Evolutionary conservation across 2,888 invertebrate genomes (phyloP), one percentile per base, ranked within the genome.

Genomic region (Pteria penguin): DNA sequence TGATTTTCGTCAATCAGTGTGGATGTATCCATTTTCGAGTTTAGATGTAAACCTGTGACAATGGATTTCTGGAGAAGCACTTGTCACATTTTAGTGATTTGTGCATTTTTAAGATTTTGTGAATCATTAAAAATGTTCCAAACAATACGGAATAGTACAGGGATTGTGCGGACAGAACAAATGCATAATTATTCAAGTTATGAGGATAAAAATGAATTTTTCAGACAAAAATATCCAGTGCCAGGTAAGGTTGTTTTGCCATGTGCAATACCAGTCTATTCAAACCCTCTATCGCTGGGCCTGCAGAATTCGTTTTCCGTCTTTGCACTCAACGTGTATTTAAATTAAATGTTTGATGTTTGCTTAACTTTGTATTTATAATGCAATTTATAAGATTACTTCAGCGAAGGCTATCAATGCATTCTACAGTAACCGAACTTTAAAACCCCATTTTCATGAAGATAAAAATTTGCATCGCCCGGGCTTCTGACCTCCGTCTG

Each of bases 361-460:
- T 33, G 36, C 65, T 65, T 65, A 65, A 65, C 65, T 65, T 65
- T 65, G 18, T 45, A 65, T 65, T 65, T 65, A 65, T 65, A 65
- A 36, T 65, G 32, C 65, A 65, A 65, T 65, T 65, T 65, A 65
- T 45, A 65, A 65, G 65, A 65, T 65, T 65, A 65, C 18, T 32
- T 36, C 27, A 65, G 45, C 36, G 45, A 65, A 36, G 45, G 36
- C 65, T 45, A 45, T 45, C 45, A 18, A 14, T 18, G 45, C 8
- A 45, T 45, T 45, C 45, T 45, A 18, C 45, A 14, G 45, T 45
- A 45, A 45, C 45, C 18, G 45, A 45, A 45, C 45, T 45, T 45
- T 45, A 45, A 45, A 45, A 45, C 45, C 45, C 45, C 45, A 45
- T 45, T 45, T 45, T 45, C 45, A 45, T 45, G 18, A 14, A 45